phyloP scores from a whole-genome alignment of 2,888 invertebrate species.

The Magallana nippona region DNA sequence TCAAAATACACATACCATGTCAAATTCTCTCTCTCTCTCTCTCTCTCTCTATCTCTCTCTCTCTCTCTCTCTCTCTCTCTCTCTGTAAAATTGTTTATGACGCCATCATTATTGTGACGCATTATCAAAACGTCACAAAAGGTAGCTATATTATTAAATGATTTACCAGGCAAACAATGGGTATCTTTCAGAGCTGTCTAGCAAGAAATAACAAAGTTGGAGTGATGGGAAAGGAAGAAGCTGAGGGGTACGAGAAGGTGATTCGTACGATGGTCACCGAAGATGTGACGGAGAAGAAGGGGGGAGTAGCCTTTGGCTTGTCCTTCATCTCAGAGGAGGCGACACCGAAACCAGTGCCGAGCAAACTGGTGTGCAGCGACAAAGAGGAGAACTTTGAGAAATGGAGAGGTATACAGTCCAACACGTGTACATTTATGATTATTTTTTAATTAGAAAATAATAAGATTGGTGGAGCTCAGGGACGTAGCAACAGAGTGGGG shows the following conservation, averaged over 20 bases:
- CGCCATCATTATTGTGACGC: too few species aligned
- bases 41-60: too few species aligned
- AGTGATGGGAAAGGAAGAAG: neutral
- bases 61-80: too few species aligned
- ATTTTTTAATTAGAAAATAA: too few species aligned
- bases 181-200: constrained; percentile 7
- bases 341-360: neutral
- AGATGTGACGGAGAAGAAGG: neutral
- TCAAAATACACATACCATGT: too few species aligned
- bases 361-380: neutral
- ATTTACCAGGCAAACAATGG: neutral
- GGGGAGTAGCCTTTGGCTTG: neutral
- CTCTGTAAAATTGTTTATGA: too few species aligned
- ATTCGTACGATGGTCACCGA: neutral
- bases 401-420: neutral
- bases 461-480: too few species aligned
- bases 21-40: too few species aligned
- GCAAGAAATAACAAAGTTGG: neutral
- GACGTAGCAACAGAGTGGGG: too few species aligned
- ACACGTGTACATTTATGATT: too few species aligned
- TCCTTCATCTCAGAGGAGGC: neutral
- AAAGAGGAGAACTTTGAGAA: neutral
- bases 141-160: too few species aligned
- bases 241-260: neutral
- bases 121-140: too few species aligned